Evolutionary conservation across 2,888 invertebrate species (phyloP).

Genomic region (Taenaris catops): DNA sequence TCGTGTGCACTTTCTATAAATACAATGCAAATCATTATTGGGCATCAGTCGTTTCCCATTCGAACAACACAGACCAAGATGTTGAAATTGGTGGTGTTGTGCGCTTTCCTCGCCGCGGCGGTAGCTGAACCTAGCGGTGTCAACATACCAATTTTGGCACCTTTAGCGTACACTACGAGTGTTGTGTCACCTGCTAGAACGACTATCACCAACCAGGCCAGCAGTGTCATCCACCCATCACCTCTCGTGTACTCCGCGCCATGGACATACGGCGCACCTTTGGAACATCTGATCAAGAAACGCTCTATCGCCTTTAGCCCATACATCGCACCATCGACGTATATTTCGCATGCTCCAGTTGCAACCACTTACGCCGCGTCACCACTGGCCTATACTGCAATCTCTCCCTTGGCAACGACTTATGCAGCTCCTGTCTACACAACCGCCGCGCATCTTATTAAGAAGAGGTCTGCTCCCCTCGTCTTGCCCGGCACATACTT

Average conservation of each 20-base stretch:
- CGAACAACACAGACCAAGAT: conserved; percentile 68
- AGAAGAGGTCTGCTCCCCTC: conserved; percentile 43
- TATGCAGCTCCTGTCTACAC: conserved; percentile 30
- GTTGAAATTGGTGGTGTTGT: conserved; percentile 80
- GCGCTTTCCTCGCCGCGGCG: conserved; percentile 78
- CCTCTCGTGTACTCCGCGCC: conserved; percentile 46
- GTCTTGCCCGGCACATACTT: conserved; percentile 29
- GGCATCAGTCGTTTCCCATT: conserved; percentile 54
- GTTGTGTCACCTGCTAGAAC: conserved; percentile 47
- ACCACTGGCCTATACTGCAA: conserved; percentile 9
- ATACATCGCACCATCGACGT: conserved; percentile 34
- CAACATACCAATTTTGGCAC: conserved; percentile 31
- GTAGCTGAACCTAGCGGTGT: conserved; percentile 57
- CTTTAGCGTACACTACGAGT: conserved; percentile 37
- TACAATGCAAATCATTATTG: conserved; percentile 36
- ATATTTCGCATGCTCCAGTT: conserved; percentile 28
- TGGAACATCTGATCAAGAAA: conserved; percentile 49
- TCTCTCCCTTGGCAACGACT: conserved; percentile 23
- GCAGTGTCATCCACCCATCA: conserved; percentile 63
- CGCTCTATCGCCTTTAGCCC: conserved; percentile 33
- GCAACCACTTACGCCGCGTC: conserved; percentile 17
- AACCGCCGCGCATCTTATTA: conserved; percentile 45
- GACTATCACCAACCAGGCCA: conserved; percentile 53
- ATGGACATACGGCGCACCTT: conserved; percentile 33
- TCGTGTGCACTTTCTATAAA: conserved; percentile 57